Percentiles rank a stretch among this genome's conserved stretches.
Evolutionary conservation across 2,113 vertebrate genomes (phyloP).

Genomic region (Platanista minor): DNA sequence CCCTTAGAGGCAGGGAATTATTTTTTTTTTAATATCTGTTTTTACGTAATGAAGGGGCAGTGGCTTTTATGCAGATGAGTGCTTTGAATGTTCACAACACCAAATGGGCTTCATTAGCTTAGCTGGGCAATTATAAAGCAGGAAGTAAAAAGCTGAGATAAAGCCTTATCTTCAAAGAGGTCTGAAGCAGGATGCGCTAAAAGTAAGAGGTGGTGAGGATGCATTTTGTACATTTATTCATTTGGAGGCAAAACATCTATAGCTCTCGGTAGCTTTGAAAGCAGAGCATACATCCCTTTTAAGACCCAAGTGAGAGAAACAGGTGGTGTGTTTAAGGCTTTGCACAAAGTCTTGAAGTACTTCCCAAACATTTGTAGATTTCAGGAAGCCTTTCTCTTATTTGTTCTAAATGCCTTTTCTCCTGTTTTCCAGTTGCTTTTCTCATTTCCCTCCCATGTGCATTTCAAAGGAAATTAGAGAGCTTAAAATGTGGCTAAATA

Average conservation of each 20-base stretch:
- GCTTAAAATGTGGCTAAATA: conserved; percentile 45
- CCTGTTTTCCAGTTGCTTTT: conserved; percentile 62
- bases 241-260: neutral
- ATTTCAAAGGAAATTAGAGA: conserved; percentile 53
- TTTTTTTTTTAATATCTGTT: conserved; percentile 64
- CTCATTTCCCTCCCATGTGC: conserved; percentile 38
- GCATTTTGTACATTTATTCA: neutral
- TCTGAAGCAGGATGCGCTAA: neutral
- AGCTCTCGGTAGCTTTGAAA: conserved; percentile 20
- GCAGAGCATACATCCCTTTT: neutral
- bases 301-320: conserved; percentile 7
- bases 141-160: conserved; percentile 23
- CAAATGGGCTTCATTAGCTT: conserved; percentile 47
- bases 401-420: conserved; percentile 54
- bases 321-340: conserved; percentile 13
- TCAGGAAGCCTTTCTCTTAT: neutral
- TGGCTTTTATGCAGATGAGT: conserved; percentile 40
- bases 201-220: neutral
- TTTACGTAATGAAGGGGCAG: conserved; percentile 68
- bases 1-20: conserved; percentile 23
- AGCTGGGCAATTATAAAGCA: conserved; percentile 41
- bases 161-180: conserved; percentile 36
- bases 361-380: conserved; percentile 51
- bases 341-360: conserved; percentile 36
- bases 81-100: conserved; percentile 39